These are phyloP conservation scores for Crypturellus undulatus DNA, from an alignment of 2,113 vertebrate genomes.

Conservation along the genomic window DNA sequence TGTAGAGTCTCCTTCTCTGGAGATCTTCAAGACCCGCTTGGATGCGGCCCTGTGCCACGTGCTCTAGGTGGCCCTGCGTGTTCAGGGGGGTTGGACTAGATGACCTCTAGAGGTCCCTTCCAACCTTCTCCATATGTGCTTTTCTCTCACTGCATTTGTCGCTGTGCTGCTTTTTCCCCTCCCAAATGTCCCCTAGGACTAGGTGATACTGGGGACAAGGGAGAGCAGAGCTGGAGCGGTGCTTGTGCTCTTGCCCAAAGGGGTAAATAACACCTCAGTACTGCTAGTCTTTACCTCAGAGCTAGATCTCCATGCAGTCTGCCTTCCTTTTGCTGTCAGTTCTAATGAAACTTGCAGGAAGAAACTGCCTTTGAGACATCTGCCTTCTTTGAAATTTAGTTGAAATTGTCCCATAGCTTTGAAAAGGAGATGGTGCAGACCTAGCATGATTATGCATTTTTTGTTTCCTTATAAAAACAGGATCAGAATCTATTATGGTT, in stretches of 20 bases:
- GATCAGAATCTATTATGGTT: rapidly evolving
- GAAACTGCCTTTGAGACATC: neutral
- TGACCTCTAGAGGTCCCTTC: no score
- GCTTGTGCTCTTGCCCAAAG: neutral
- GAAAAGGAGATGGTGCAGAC: neutral
- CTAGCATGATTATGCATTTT: neutral
- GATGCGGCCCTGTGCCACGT: no score
- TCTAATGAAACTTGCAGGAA: neutral
- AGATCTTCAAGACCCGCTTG: no score
- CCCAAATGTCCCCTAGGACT: neutral
- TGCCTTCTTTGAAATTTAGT: neutral
- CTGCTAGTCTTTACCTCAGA: neutral
- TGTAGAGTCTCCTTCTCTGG: no score
- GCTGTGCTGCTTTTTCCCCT: neutral
- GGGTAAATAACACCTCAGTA: rapidly evolving
- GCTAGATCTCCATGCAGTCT: neutral
- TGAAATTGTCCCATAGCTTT: neutral
- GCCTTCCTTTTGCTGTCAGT: neutral
- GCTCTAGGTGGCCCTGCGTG: no score
- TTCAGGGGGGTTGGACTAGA: no score
- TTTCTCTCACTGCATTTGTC: neutral
- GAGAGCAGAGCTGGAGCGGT: rapidly evolving
- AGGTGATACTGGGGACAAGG: neutral
- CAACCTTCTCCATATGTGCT: rapidly evolving
- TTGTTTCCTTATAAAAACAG: neutral